These are phyloP conservation scores for Melanotaenia parkinsoni DNA, from an alignment of 2,797 vertebrate species.

Conservation along the genomic window DNA sequence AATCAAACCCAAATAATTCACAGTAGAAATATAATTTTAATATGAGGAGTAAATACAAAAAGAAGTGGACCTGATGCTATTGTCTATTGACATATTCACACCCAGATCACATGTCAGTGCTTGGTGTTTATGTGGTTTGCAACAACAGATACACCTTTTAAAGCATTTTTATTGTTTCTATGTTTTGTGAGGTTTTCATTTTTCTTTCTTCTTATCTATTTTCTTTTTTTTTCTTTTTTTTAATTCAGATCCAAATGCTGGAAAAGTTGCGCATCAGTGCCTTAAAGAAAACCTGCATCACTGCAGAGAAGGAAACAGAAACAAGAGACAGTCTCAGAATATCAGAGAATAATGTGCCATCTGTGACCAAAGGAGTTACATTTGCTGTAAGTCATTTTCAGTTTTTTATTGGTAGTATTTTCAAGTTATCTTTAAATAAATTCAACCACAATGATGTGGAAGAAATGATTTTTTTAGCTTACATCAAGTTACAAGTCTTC, in stretches of 20 bases:
- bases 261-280: constrained; percentile 89
- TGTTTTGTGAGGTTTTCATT: no score
- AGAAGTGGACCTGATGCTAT: background rate
- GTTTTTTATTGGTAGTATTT: background rate
- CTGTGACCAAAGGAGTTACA: constrained; percentile 69
- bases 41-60: background rate
- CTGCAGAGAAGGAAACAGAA: constrained; percentile 61
- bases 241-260: constrained; percentile 81
- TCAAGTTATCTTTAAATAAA: background rate
- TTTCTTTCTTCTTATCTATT: background rate
- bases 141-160: no score
- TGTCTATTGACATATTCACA: no score
- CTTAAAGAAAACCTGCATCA: constrained; percentile 81
- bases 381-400: constrained; percentile 78
- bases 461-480: no score
- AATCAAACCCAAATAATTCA: background rate
- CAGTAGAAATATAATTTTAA: background rate
- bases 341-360: constrained; percentile 39
- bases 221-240: background rate
- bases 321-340: constrained; percentile 33
- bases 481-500: background rate
- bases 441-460: background rate
- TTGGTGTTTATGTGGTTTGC: no score
- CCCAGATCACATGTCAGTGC: no score
- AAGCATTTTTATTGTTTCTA: no score